Evolutionary conservation across 1,140 invertebrate species (phyloP).

Genomic region (Drosophila virilis): DNA sequence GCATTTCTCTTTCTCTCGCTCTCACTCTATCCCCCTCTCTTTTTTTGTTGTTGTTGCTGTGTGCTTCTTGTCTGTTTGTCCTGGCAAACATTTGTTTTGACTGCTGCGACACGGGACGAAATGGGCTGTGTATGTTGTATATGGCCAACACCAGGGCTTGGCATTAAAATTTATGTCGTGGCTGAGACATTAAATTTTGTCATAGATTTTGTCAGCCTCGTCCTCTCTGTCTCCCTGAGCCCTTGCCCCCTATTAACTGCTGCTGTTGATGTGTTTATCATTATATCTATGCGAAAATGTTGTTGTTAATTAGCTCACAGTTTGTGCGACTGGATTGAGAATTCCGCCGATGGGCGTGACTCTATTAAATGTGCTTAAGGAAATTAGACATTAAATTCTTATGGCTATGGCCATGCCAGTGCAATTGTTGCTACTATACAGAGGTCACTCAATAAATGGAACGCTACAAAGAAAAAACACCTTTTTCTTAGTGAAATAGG

Average conservation of each 20-base stretch:
- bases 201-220: constrained; percentile 44
- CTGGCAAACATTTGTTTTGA: constrained; percentile 74
- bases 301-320: constrained; percentile 57
- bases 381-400: constrained; percentile 4
- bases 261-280: constrained; percentile 65
- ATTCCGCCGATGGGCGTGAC: constrained; percentile 2
- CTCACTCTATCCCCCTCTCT: background rate
- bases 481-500: too few species aligned
- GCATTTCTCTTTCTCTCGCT: background rate
- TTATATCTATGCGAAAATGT: constrained; percentile 54
- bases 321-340: constrained; percentile 38
- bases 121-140: constrained; percentile 9
- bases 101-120: constrained; percentile 33
- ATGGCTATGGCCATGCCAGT: background rate
- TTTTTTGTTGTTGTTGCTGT: background rate
- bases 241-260: constrained; percentile 1
- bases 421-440: too few species aligned
- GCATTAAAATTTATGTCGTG: constrained; percentile 69
- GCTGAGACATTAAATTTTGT: constrained; percentile 52
- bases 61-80: constrained; percentile 29
- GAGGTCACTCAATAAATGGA: too few species aligned
- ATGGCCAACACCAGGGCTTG: constrained; percentile 30
- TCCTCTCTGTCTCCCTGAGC: background rate
- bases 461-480: too few species aligned
- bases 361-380: constrained; percentile 6